Percentiles rank a stretch among this genome's conserved stretches.
Evolutionary conservation across 2,888 invertebrate genomes (phyloP).

Genomic region (Choreutis nemorana): DNA sequence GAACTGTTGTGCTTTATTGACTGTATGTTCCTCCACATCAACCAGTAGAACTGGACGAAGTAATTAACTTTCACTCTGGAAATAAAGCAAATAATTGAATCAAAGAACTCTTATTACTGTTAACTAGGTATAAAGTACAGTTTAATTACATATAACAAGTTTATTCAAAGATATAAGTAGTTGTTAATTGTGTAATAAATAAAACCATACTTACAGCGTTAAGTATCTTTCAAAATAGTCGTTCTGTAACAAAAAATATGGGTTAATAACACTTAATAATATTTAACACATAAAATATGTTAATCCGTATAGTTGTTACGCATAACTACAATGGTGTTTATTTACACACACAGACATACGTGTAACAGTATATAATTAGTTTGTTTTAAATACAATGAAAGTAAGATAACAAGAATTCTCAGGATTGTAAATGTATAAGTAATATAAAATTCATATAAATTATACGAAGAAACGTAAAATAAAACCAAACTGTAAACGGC

Average conservation of each 20-base stretch:
- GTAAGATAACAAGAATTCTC: too few relatives aligned
- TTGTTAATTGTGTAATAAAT: background rate
- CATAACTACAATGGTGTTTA: too few relatives aligned
- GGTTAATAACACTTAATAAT: too few relatives aligned
- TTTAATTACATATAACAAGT: background rate
- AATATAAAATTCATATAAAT: too few relatives aligned
- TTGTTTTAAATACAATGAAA: too few relatives aligned
- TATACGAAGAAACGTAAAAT: too few relatives aligned
- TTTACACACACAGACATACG: too few relatives aligned
- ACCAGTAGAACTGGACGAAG: slow-evolving; percentile 72
- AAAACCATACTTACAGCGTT: slow-evolving; percentile 50
- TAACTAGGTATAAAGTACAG: background rate
- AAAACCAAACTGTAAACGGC: too few relatives aligned
- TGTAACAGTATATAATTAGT: too few relatives aligned
- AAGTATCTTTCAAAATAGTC: slow-evolving; percentile 55
- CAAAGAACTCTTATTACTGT: background rate
- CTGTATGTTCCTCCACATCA: slow-evolving; percentile 73
- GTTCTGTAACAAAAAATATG: slow-evolving; percentile 47
- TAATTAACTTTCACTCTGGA: slow-evolving; percentile 64
- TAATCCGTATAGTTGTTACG: too few relatives aligned
- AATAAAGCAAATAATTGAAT: slow-evolving; percentile 8
- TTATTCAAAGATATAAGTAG: slow-evolving; percentile 2
- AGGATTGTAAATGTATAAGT: too few relatives aligned
- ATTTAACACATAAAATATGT: too few relatives aligned
- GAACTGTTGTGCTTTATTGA: slow-evolving; percentile 72